phyloP scores from a whole-genome alignment of 1,140 invertebrate species.

The Drosophila azteca region DNA sequence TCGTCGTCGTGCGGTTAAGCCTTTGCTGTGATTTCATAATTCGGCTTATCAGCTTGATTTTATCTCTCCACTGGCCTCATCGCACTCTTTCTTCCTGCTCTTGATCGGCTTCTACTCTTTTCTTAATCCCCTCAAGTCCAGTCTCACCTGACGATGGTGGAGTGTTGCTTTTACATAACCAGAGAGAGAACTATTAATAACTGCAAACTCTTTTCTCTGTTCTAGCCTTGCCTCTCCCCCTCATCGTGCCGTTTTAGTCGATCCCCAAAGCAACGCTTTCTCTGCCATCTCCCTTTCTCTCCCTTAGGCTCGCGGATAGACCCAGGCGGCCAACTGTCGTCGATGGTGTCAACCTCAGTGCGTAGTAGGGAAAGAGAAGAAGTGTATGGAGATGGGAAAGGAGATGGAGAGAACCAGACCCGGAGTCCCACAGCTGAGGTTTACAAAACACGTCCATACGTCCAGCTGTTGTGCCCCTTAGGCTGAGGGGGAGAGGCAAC shows the following conservation, averaged over 20 bases:
- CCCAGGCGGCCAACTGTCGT: constrained; percentile 5
- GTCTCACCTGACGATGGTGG: too few relatives aligned
- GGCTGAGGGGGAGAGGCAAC: constrained; percentile 9
- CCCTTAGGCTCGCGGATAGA: neutral
- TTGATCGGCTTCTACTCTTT: too few relatives aligned
- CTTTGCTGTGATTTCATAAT: constrained; percentile 57
- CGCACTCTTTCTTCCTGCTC: too few relatives aligned
- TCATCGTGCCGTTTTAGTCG: too few relatives aligned
- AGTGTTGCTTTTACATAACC: too few relatives aligned
- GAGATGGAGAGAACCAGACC: neutral
- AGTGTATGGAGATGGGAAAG: too few relatives aligned
- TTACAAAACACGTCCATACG: constrained; percentile 37
- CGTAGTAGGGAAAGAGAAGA: constrained; percentile 1
- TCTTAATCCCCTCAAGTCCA: too few relatives aligned
- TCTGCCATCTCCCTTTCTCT: neutral
- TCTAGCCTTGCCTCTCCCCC: too few relatives aligned
- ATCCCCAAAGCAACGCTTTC: too few relatives aligned
- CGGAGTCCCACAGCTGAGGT: constrained; percentile 35
- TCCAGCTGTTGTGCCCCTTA: constrained; percentile 51
- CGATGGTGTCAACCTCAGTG: constrained; percentile 25
- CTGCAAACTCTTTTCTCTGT: too few relatives aligned
- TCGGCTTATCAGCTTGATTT: constrained; percentile 51
- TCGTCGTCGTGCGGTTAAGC: constrained; percentile 5
- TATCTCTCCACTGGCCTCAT: neutral
- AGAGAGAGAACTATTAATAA: too few relatives aligned